phyloP scores from a whole-genome alignment of 2,797 vertebrate genomes.

The Diglossa cyanea region DNA sequence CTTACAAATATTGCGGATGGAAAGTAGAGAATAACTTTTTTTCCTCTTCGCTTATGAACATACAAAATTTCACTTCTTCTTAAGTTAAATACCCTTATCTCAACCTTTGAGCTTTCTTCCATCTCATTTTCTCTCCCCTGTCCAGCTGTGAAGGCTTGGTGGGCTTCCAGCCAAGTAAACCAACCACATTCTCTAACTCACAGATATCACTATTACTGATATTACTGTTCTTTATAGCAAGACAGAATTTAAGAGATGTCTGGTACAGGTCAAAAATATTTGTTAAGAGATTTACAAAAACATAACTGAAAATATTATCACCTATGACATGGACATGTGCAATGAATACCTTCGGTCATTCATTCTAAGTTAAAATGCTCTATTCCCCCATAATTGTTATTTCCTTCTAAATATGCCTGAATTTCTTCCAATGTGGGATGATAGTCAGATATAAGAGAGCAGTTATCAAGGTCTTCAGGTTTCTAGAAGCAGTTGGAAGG shows the following conservation, averaged over 20 bases:
- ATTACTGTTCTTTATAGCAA: neutral
- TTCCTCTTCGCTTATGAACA: rapidly evolving
- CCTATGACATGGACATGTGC: rapidly evolving
- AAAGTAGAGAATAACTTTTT: neutral
- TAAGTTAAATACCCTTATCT: neutral
- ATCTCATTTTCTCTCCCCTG: neutral
- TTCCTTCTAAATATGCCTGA: neutral
- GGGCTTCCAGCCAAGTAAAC: neutral
- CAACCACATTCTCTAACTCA: neutral
- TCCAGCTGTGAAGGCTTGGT: neutral
- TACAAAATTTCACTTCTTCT: neutral
- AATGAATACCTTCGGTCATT: neutral
- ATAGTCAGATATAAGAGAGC: rapidly evolving
- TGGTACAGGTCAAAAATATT: neutral
- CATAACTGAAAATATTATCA: neutral
- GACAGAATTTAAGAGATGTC: neutral
- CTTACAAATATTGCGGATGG: neutral
- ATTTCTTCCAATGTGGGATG: neutral
- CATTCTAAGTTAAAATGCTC: neutral
- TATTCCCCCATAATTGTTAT: neutral
- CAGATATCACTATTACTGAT: neutral
- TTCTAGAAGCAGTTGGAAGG: neutral
- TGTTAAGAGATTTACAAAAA: neutral
- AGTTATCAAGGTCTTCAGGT: neutral
- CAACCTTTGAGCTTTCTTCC: rapidly evolving